Base-by-base conservation (phyloP, 2,888 invertebrate genomes). In the Chrysomela aeneicollis region DNA sequence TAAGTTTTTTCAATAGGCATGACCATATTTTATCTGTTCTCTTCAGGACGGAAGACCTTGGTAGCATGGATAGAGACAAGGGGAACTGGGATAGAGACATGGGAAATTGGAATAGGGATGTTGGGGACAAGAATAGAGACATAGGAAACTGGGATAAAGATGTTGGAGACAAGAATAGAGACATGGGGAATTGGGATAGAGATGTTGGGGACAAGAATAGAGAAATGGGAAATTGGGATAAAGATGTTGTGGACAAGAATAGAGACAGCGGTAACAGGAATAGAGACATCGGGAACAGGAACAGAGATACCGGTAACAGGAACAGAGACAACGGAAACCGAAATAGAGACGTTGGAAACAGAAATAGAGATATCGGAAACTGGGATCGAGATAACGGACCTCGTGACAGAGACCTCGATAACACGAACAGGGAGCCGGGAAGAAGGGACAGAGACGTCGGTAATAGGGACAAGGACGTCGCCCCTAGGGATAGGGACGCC, bases 351-450 rank as follows among this genome's bases (percentile, higher is more conserved):
- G 26, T 26, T 2, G 49, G 62, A 10, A 55, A 61, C 10, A 53
- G 63, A 47, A 55, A 61, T 9, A 59, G 47, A 22, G 19, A 51
- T 21, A 59, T 64, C 32, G 65, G 67, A 35, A 66, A 65, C 26
- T 68, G 32, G 10, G 6, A 35, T 35, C 4, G 32, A 8, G 32
- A 35, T 8, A 8, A 5, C 1, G 49, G 62, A 10, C 51, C 58
- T 9, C 47, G 63, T 37, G 59, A 61, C 9, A 59, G 47, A 22
- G 19, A 51, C 19, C 50, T 64, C 32, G 65, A 69, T 1, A 64
- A 68, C 61, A 68, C 61, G 54, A 47, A 63, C 35, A 57, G 63
- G 18, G 64, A 66, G 22, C 59, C 63, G 32, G 51, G 51, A 10
- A 63, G 35, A 22, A 52, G 58, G n/a, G 22, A 37, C 1, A 42